Percentiles rank a stretch among this genome's conserved stretches.
These are phyloP conservation scores for Apis laboriosa DNA, from an alignment of 1,140 invertebrate species.

Conservation along the genomic window DNA sequence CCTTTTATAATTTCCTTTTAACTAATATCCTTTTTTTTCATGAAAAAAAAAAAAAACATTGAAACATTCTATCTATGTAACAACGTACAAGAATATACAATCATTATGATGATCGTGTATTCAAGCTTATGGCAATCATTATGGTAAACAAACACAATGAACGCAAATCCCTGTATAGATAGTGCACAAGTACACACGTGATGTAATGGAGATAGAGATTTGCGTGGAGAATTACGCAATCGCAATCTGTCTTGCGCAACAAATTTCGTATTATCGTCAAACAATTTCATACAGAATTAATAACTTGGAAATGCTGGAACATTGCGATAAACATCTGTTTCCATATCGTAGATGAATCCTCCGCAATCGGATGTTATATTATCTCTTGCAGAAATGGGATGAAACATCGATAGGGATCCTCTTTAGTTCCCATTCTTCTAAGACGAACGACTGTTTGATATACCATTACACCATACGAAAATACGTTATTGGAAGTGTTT, in stretches of 20 bases:
- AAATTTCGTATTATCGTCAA: neutral
- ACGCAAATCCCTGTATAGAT: no score
- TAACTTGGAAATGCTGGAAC: conserved; percentile 4
- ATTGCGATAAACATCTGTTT: conserved; percentile 3
- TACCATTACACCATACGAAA: no score
- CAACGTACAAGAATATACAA: neutral
- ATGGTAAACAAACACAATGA: neutral
- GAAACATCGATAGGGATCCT: neutral
- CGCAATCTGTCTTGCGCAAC: neutral
- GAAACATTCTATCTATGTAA: neutral
- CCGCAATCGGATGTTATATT: neutral
- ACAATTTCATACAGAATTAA: conserved; percentile 6
- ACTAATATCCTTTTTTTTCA: neutral
- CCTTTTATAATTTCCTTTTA: no score
- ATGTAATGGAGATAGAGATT: neutral
- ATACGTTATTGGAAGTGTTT: no score
- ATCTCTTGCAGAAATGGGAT: neutral
- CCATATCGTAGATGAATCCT: neutral
- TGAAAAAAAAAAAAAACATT: no score
- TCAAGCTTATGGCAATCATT: neutral
- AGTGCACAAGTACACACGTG: neutral
- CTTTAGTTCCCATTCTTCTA: no score
- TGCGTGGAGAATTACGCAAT: neutral
- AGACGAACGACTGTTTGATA: no score
- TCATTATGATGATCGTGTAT: neutral